Evolutionary conservation across 2,797 vertebrate genomes (phyloP).

Genomic region (Clarias platycephalus): DNA sequence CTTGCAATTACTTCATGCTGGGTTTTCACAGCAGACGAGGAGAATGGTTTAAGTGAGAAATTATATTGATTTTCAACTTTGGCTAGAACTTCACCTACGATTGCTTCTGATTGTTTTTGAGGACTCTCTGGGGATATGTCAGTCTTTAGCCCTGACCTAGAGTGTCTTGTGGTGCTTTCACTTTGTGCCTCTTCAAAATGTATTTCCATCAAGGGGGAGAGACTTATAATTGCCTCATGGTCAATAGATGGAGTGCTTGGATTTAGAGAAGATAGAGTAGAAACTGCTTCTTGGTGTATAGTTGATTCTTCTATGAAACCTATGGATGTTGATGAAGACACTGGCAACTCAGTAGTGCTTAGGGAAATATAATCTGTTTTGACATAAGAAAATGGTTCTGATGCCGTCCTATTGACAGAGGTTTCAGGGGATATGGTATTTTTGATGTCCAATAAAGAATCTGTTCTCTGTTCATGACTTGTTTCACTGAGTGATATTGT

Average conservation of each 20-base stretch:
- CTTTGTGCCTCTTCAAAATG: conserved; percentile 46
- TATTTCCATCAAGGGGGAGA: conserved; percentile 49
- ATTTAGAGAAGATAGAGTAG: conserved; percentile 30
- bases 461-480: conserved; percentile 64
- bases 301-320: conserved; percentile 40
- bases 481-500: conserved; percentile 60
- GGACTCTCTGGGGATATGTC: conserved; percentile 38
- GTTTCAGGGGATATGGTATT: conserved; percentile 42
- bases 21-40: conserved; percentile 33
- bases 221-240: conserved; percentile 51
- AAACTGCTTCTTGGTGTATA: conserved; percentile 41
- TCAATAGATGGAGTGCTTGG: conserved; percentile 30
- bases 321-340: conserved; percentile 55
- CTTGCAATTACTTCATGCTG: conserved; percentile 40
- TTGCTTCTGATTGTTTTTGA: conserved; percentile 24
- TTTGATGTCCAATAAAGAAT: conserved; percentile 47
- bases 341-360: conserved; percentile 44
- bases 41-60: conserved; percentile 43
- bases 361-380: conserved; percentile 42
- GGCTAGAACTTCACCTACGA: conserved; percentile 49
- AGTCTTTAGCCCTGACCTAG: conserved; percentile 35
- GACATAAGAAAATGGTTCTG: conserved; percentile 24
- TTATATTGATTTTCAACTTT: conserved; percentile 44
- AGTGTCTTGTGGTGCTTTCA: conserved; percentile 34
- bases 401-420: conserved; percentile 45